Conservation (phyloP, 2,113 vertebrate species). For the Papio anubis region DNA sequence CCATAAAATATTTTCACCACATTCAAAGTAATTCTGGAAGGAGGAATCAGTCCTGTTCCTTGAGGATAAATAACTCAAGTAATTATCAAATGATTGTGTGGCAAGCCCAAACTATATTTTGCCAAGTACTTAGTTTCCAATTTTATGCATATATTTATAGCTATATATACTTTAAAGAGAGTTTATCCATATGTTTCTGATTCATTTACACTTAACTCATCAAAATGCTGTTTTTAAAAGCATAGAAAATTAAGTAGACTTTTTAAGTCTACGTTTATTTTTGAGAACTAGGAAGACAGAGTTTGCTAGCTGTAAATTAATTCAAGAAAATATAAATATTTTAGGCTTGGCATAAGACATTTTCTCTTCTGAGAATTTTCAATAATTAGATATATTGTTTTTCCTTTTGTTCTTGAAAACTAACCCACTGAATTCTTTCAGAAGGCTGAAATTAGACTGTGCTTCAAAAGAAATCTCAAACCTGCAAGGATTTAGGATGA, state of each 20-base stretch:
- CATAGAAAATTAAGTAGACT: neutral
- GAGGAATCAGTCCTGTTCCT: neutral
- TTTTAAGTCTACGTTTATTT: neutral
- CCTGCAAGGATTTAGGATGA: neutral
- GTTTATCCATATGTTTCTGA: slow-evolving; percentile 36
- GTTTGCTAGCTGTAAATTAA: slow-evolving; percentile 24
- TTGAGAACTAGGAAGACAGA: slow-evolving; percentile 15
- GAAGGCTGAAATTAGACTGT: neutral
- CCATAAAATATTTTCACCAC: neutral
- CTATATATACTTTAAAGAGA: neutral
- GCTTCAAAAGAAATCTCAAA: neutral
- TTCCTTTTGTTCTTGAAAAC: slow-evolving; percentile 29
- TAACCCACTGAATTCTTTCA: neutral
- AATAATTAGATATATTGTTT: neutral
- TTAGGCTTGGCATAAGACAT: neutral
- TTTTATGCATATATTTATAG: slow-evolving; percentile 40
- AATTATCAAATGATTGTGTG: slow-evolving; percentile 8
- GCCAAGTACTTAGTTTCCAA: neutral
- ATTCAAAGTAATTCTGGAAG: neutral
- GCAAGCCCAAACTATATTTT: neutral
- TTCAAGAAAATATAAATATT: slow-evolving; percentile 20
- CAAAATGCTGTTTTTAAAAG: neutral
- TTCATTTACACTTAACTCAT: slow-evolving; percentile 48
- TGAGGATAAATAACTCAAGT: neutral
- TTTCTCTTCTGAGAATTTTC: slow-evolving; percentile 15